Conservation (phyloP, 92 coral and sea anemone genomes). For the Metridium senile region DNA sequence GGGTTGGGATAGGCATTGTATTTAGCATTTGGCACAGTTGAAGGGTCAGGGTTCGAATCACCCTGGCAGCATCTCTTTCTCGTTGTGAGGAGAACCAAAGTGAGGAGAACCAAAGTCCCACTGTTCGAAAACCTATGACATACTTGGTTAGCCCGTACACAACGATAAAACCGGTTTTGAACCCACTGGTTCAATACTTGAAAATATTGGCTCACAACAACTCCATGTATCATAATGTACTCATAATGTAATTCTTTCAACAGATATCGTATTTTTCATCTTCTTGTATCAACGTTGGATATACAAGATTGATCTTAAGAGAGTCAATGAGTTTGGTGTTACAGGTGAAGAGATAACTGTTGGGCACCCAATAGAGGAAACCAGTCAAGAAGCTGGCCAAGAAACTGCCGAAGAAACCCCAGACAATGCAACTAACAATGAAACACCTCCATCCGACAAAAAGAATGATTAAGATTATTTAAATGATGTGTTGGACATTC, state of each 20-base stretch:
- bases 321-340: conserved; percentile 96
- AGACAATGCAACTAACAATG: not conserved
- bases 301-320: conserved; percentile 88
- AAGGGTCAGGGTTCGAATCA: too few species aligned
- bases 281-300: conserved; percentile 99
- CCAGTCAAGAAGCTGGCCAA: not conserved
- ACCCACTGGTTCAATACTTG: not conserved
- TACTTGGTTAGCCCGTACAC: too few species aligned
- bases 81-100: too few species aligned
- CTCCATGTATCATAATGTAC: too few species aligned
- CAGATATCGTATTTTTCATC: conserved; percentile 95
- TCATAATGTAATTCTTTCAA: too few species aligned
- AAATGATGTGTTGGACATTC: not conserved
- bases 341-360: conserved; percentile 79
- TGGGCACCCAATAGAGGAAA: conserved; percentile 27
- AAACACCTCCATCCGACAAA: conserved; percentile 18
- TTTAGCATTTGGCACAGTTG: too few species aligned
- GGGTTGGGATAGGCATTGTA: too few species aligned
- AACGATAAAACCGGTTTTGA: too few species aligned
- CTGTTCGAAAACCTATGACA: too few species aligned
- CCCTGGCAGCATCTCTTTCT: too few species aligned
- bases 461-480: conserved; percentile 14
- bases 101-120: too few species aligned
- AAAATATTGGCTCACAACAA: too few species aligned
- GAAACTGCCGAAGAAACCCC: not conserved